These are phyloP conservation scores for Macrotus californicus DNA, from an alignment of 2,113 vertebrate species.

Conservation along the genomic window DNA sequence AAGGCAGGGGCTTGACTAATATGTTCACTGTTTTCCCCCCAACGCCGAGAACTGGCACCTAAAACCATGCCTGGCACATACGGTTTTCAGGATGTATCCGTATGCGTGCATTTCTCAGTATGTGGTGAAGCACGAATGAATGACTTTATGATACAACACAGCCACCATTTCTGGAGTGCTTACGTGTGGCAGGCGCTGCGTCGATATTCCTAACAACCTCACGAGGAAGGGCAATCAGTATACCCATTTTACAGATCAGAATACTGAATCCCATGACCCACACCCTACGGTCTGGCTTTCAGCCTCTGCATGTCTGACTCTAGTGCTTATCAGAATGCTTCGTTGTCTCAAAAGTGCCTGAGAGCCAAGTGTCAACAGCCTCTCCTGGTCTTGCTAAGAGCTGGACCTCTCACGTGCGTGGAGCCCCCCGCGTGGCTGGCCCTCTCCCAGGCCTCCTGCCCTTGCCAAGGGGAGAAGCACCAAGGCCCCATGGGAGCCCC, in stretches of 20 bases:
- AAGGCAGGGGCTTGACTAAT: background rate
- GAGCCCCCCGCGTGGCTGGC: accelerated
- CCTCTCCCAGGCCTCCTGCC: background rate
- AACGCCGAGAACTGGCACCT: background rate
- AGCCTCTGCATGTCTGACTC: background rate
- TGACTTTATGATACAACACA: background rate
- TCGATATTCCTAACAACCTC: background rate
- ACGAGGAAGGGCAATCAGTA: background rate
- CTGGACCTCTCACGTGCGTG: accelerated
- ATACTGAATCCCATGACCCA: background rate
- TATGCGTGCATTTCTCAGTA: background rate
- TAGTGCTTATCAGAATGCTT: background rate
- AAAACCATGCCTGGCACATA: background rate
- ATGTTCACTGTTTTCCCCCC: background rate
- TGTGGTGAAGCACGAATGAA: background rate
- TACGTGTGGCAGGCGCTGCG: background rate
- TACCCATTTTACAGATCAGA: background rate
- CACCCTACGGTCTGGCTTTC: background rate
- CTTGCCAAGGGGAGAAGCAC: background rate
- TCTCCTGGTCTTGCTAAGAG: background rate
- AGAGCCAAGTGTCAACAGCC: background rate
- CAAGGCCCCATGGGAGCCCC: background rate
- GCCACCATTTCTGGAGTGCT: background rate
- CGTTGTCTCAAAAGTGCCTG: background rate
- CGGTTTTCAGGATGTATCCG: background rate